Conservation (phyloP, 2,113 vertebrate species). For the Eurypyga helias region DNA sequence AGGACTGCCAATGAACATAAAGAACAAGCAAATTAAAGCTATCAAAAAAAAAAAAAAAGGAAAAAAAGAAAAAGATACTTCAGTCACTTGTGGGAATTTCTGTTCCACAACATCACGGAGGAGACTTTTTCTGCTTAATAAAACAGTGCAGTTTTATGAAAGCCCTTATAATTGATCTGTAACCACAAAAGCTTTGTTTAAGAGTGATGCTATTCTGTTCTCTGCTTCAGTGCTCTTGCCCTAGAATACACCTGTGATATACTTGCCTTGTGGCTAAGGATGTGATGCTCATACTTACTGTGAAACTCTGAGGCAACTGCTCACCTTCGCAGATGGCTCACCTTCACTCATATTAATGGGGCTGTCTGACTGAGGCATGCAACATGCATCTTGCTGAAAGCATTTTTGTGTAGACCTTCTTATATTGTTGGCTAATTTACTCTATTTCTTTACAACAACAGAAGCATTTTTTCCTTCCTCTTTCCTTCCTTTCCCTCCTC, state of each 20-base stretch:
- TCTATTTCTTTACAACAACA: background rate
- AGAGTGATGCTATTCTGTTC: background rate
- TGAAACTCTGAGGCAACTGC: background rate
- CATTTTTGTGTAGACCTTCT: background rate
- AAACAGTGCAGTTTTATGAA: constrained; percentile 31
- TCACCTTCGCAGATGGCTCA: constrained; percentile 23
- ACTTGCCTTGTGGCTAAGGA: constrained; percentile 45
- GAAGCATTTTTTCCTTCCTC: background rate
- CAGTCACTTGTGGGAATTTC: background rate
- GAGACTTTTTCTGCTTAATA: constrained; percentile 30
- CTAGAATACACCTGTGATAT: constrained; percentile 14
- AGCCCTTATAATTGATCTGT: constrained; percentile 6
- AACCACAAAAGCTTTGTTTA: constrained; percentile 23
- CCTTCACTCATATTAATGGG: constrained; percentile 8
- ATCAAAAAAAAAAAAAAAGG: background rate
- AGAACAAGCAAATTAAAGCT: constrained; percentile 75
- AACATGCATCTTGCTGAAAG: background rate
- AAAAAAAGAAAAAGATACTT: background rate
- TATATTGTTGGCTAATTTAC: background rate
- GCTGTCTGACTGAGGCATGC: background rate
- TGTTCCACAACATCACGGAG: background rate
- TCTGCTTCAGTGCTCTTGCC: background rate
- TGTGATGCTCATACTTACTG: background rate
- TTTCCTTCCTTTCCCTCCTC: too few species aligned
- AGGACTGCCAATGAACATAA: constrained; percentile 68